Percentiles rank a stretch among this genome's conserved stretches.
Evolutionary conservation across 2,797 vertebrate genomes (phyloP).

Genomic region (Molossus molossus): DNA sequence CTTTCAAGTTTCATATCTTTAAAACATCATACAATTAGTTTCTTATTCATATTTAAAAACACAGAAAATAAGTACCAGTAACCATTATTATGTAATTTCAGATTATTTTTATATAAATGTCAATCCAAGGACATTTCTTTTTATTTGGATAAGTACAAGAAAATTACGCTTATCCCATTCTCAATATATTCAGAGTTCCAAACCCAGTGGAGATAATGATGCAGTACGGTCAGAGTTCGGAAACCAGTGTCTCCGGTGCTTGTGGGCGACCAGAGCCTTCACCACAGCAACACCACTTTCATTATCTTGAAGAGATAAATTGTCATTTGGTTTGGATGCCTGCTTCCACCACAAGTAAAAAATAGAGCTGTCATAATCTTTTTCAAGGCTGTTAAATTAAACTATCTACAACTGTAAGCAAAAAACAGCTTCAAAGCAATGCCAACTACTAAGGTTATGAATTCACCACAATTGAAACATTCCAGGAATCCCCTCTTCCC

Average conservation of each 20-base stretch:
- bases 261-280: neutral
- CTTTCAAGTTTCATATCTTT: neutral
- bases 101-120: neutral
- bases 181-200: neutral
- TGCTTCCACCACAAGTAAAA: neutral
- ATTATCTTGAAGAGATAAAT: neutral
- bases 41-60: neutral
- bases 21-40: constrained; percentile 17
- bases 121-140: neutral
- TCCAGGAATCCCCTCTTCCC: neutral
- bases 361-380: neutral
- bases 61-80: neutral
- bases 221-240: neutral
- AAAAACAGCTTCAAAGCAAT: neutral
- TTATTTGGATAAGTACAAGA: neutral
- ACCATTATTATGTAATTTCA: neutral
- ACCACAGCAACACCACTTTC: neutral
- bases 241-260: neutral
- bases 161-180: neutral
- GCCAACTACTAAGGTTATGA: neutral
- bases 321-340: neutral
- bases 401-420: neutral
- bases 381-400: neutral
- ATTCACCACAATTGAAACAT: neutral
- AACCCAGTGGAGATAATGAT: neutral